Conservation (phyloP, 2,113 vertebrate genomes). For the Oriolus oriolus region DNA sequence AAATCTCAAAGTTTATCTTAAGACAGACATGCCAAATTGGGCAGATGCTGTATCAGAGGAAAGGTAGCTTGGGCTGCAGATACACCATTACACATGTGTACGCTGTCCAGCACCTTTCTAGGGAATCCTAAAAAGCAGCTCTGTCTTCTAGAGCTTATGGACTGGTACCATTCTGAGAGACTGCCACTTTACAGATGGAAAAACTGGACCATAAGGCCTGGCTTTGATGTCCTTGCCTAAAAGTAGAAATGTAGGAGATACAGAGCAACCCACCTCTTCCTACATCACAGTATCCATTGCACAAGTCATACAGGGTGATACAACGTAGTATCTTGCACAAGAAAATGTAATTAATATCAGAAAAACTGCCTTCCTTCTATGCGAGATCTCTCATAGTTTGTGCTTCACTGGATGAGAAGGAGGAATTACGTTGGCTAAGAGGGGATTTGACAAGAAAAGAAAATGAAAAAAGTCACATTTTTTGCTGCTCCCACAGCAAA, state of each 20-base stretch:
- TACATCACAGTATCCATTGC: not conserved
- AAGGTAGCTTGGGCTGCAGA: not conserved
- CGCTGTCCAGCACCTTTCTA: not conserved
- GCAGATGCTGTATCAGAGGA: not conserved
- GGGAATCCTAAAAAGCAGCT: not conserved
- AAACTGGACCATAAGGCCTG: not conserved
- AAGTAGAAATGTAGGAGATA: not conserved
- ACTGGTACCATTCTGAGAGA: not conserved
- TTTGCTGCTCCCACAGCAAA: not conserved
- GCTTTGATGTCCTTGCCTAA: not conserved
- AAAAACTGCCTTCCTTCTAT: not conserved
- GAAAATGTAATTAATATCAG: not conserved
- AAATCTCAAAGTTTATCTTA: not conserved
- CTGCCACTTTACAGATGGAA: not conserved
- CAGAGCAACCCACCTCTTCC: not conserved
- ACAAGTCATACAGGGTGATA: not conserved
- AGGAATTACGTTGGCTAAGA: not conserved
- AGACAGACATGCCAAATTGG: not conserved
- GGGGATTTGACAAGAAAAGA: not conserved
- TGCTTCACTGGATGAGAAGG: not conserved
- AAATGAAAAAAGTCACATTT: not conserved
- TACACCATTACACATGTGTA: not conserved
- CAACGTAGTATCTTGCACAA: not conserved
- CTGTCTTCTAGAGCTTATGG: not conserved
- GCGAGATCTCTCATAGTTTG: not conserved